Percentiles rank a stretch among this genome's conserved stretches.
phyloP scores from a whole-genome alignment of 2,888 invertebrate species.

The Trichacis sp. region DNA sequence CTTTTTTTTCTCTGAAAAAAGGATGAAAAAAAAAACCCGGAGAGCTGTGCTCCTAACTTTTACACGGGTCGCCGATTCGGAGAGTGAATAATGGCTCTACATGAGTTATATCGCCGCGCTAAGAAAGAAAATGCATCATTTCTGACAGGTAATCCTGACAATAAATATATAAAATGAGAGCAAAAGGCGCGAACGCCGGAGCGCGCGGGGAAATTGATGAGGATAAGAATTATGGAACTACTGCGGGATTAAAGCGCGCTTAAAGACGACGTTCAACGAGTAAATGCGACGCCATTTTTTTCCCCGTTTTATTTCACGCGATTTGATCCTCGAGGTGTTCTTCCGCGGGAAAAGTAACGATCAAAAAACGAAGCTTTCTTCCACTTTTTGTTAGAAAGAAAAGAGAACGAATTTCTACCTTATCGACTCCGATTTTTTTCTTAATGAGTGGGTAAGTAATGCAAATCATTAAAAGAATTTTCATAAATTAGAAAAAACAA shows the following conservation, averaged over 20 bases:
- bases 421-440: no score
- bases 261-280: conserved; percentile 38
- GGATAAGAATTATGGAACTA: conserved; percentile 41
- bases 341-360: background rate
- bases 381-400: no score
- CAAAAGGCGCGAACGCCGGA: conserved; percentile 5
- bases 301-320: conserved; percentile 32
- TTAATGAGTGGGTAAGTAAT: no score
- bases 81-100: conserved; percentile 40
- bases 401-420: no score
- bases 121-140: conserved; percentile 35
- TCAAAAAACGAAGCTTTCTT: no score
- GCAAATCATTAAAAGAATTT: no score
- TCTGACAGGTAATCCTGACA: conserved; percentile 44
- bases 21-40: conserved; percentile 9
- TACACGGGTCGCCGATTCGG: conserved; percentile 33
- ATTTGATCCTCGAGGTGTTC: background rate
- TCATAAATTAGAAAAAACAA: no score
- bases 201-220: conserved; percentile 49
- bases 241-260: conserved; percentile 11
- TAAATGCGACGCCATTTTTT: background rate
- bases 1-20: conserved; percentile 10
- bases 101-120: conserved; percentile 34
- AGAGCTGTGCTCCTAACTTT: conserved; percentile 17
- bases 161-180: conserved; percentile 35